Evolutionary conservation across 2,888 invertebrate genomes (phyloP).

Genomic region (Crematogaster levior): DNA sequence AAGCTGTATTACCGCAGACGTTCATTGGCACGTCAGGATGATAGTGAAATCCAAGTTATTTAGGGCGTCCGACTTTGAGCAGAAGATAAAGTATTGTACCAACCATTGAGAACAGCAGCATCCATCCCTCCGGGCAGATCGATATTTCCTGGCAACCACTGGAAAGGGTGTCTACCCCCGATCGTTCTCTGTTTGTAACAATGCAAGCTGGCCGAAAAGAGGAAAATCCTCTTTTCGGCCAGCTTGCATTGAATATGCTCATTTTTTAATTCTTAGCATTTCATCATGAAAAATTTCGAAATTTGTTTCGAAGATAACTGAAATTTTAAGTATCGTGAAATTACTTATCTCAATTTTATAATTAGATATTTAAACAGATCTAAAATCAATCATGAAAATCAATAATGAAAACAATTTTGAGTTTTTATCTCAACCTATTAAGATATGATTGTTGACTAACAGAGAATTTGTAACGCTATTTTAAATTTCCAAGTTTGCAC

Average conservation of each 20-base stretch:
- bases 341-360: background rate
- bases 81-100: constrained; percentile 79
- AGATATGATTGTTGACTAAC: background rate
- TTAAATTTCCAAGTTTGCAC: background rate
- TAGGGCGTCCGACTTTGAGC: constrained; percentile 66
- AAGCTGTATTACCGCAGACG: constrained; percentile 1
- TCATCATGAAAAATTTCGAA: background rate
- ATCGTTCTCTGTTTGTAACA: constrained; percentile 83
- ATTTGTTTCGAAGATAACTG: background rate
- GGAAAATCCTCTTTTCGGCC: constrained; percentile 28
- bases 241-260: no score
- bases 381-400: no score
- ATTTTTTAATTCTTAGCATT: background rate
- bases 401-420: no score
- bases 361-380: background rate
- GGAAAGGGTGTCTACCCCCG: constrained; percentile 81
- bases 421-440: background rate
- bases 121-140: constrained; percentile 82
- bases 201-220: constrained; percentile 79
- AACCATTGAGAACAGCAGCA: constrained; percentile 80
- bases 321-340: background rate
- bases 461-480: background rate
- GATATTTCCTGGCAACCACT: constrained; percentile 85
- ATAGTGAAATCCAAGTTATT: constrained; percentile 76
- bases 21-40: constrained; percentile 37